Base-by-base conservation (phyloP, 2,113 vertebrate species). In the Phoxinus phoxinus region DNA sequence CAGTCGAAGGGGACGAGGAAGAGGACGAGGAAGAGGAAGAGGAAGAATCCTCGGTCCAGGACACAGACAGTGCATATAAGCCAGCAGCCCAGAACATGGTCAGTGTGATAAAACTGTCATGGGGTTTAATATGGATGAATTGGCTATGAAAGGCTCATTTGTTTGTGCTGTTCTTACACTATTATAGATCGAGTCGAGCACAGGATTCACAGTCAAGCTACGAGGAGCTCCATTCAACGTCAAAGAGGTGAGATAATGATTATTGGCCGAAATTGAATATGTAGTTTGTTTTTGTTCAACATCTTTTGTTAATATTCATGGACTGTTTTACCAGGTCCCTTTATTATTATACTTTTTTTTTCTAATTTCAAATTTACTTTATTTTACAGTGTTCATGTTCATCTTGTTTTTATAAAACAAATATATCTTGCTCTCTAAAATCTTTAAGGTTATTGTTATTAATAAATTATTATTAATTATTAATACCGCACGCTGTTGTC, bases 131-230 rank as follows among this genome's bases (percentile, higher is more conserved):
- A 27, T 19, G n/a, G 3, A 27, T 3, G 44, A 35, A 23, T 44
- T 19, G 7, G 8, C 27, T 78, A 12, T 85, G 56, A 41, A 21
- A n/a, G 86, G 27, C 11, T 56, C 7, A 2, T 83, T 3, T 87
- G 59, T 91, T 87, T 85, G 25, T 69, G 85, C 41, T 67, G 4
- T 63, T 63, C 19, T 30, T 63, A 76, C 8, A 80, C 53, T 78
- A 9, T 53, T 9, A 51, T 90, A 94, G 87, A 92, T 19, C 1
- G 94, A 94, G 67, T 93, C 94, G 3, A 92, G 89, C 30, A 97
- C 95, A 0, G 90, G 93, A 0, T 93, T 97, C 93, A 97, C 96
- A 0, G 96, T 99, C 89, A 97, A 97, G 78, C 94, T 99, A 10
- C 94, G 95, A 71, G 98, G 97, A 75, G 95, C 92, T 2, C 97